phyloP scores from a whole-genome alignment of 2,797 vertebrate species.

The Poeciliopsis presidionis region DNA sequence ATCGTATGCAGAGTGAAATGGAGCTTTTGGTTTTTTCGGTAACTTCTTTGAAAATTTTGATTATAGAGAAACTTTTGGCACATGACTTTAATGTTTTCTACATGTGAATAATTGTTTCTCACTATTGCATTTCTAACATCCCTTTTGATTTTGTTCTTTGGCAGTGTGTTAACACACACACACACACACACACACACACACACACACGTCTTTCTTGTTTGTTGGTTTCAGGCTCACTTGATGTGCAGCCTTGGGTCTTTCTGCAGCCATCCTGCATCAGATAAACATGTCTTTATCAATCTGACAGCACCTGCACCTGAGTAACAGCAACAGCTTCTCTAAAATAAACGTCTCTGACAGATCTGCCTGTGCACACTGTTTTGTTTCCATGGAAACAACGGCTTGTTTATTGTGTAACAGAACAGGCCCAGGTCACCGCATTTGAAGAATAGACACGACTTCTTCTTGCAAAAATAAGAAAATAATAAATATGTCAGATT shows the following conservation, averaged over 20 bases:
- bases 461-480: background rate
- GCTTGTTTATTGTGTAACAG: background rate
- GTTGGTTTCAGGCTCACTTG: background rate
- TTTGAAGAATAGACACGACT: background rate
- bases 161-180: background rate
- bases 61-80: background rate
- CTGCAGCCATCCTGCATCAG: background rate
- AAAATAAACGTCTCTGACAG: background rate
- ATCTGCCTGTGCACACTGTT: background rate
- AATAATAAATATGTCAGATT: background rate
- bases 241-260: background rate
- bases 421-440: background rate
- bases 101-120: background rate
- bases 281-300: background rate
- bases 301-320: background rate
- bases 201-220: background rate
- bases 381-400: background rate
- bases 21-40: background rate
- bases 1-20: background rate
- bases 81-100: background rate
- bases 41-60: background rate
- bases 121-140: background rate
- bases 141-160: background rate
- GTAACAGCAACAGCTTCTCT: background rate
- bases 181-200: too few relatives aligned